These are phyloP conservation scores for Eptatretus burgeri DNA, from an alignment of 2,113 vertebrate species.

Conservation along the genomic window DNA sequence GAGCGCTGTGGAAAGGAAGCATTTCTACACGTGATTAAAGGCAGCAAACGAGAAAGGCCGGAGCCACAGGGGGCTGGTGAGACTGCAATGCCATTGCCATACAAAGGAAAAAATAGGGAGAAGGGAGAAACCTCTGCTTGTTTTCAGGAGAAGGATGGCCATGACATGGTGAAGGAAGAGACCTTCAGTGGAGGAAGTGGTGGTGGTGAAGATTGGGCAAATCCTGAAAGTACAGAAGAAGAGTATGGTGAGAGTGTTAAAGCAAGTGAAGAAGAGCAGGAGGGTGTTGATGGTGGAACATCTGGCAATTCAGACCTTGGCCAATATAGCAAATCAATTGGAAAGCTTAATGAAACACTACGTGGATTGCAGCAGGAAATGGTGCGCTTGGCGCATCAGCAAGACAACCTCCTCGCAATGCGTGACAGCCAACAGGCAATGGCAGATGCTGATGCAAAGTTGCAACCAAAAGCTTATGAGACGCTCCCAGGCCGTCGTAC, in stretches of 20 bases:
- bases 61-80: not conserved
- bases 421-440: conserved; percentile 52
- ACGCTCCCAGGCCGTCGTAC: conserved; percentile 24
- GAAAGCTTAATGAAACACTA: conserved; percentile 61
- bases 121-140: not conserved
- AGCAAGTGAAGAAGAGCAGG: not conserved
- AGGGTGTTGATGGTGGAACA: too few species aligned
- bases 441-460: conserved; percentile 43
- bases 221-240: not conserved
- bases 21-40: conserved; percentile 24
- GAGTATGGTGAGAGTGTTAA: not conserved
- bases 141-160: too few species aligned
- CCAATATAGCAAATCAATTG: conserved; percentile 73
- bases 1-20: conserved; percentile 80
- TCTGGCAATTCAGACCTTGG: conserved; percentile 10
- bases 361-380: conserved; percentile 75
- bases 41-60: not conserved
- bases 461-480: conserved; percentile 45
- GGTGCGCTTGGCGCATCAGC: conserved; percentile 72
- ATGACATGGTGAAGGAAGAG: not conserved
- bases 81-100: too few species aligned
- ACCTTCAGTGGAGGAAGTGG: not conserved
- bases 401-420: conserved; percentile 91
- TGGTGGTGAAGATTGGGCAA: not conserved
- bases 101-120: not conserved